phyloP scores from a whole-genome alignment of 2,888 invertebrate species.

The Marronus borbonicus region DNA sequence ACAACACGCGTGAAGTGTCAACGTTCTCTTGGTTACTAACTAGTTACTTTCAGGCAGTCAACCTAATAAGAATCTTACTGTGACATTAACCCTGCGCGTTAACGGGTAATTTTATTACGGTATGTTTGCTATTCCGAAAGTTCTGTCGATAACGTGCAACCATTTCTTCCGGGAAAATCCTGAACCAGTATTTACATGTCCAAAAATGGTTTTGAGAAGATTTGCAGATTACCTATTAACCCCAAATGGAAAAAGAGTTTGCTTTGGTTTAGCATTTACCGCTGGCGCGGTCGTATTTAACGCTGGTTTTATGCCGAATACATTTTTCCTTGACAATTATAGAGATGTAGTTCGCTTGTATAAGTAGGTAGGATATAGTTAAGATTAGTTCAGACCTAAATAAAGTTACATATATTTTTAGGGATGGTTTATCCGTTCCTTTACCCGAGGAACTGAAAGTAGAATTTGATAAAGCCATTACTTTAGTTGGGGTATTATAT shows the following conservation, averaged over 20 bases:
- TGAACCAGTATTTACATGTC: too few relatives aligned
- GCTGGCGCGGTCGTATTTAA: constrained; percentile 68
- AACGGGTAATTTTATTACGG: too few relatives aligned
- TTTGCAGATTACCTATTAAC: constrained; percentile 73
- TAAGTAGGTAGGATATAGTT: constrained; percentile 70
- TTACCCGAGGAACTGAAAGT: constrained; percentile 72
- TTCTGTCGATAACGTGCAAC: too few relatives aligned
- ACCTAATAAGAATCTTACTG: too few relatives aligned
- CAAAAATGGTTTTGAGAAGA: constrained; percentile 57
- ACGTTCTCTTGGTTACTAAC: too few relatives aligned
- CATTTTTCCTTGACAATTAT: constrained; percentile 76
- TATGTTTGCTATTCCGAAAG: too few relatives aligned
- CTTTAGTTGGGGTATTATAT: constrained; percentile 72
- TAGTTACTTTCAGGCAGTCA: too few relatives aligned
- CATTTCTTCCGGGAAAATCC: too few relatives aligned
- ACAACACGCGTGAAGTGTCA: too few relatives aligned
- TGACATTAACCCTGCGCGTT: too few relatives aligned
- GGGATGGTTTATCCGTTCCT: constrained; percentile 75
- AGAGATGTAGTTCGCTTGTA: constrained; percentile 78
- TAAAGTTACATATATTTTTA: constrained; percentile 65
- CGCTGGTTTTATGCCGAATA: constrained; percentile 76
- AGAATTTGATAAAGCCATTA: constrained; percentile 74
- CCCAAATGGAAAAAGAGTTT: constrained; percentile 72
- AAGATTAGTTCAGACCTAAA: constrained; percentile 44
- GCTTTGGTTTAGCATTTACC: constrained; percentile 71